A percentile compares a stretch with the other conserved stretches of the same genome.
Conservation (phyloP, 2,113 vertebrate genomes). For the Hippocampus zosterae region DNA sequence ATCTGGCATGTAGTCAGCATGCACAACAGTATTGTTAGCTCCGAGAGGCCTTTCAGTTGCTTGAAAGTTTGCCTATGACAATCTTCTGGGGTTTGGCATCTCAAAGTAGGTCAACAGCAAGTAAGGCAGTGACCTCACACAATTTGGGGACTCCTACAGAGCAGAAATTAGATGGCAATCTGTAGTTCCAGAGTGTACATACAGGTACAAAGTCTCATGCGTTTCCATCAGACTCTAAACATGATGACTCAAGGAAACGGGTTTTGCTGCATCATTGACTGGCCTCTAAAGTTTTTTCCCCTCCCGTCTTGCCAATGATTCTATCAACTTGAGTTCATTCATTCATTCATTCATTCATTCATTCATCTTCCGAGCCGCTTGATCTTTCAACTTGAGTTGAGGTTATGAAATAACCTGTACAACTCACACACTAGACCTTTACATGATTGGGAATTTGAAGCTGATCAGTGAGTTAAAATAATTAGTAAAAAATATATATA, state of each 20-base stretch:
- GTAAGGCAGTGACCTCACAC: conserved; percentile 4
- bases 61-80: conserved; percentile 3
- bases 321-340: background rate
- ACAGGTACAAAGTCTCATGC: conserved; percentile 14
- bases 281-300: background rate
- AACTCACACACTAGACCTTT: no score
- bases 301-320: background rate
- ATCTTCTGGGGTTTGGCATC: background rate
- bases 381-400: background rate
- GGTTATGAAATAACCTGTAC: no score
- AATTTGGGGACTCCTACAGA: background rate
- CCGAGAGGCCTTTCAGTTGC: background rate
- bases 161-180: background rate
- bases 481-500: no score
- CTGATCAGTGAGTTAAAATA: no score
- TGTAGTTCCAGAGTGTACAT: background rate
- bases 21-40: background rate
- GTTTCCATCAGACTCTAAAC: conserved; percentile 33
- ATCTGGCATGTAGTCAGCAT: background rate
- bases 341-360: no score
- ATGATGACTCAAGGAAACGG: conserved; percentile 53
- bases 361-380: no score
- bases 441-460: no score
- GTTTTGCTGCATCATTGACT: conserved; percentile 32
- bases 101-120: background rate